These are phyloP conservation scores for Himalopsyche kuldschensis DNA, from an alignment of 2,888 invertebrate species.

Conservation along the genomic window DNA sequence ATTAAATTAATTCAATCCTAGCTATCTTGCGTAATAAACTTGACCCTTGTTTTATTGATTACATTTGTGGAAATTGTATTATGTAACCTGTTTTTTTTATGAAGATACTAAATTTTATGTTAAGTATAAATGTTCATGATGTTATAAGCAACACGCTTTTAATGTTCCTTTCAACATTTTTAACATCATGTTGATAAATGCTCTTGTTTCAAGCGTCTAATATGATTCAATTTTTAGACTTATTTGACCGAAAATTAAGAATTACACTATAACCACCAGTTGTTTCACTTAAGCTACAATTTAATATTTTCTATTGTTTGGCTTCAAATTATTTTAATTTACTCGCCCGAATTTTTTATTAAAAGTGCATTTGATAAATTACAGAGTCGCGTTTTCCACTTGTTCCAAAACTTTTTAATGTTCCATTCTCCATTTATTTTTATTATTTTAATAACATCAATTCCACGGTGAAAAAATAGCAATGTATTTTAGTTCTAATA, in stretches of 20 bases:
- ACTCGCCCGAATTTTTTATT: neutral
- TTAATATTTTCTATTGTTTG: neutral
- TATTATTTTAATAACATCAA: too few species aligned
- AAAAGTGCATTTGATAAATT: neutral
- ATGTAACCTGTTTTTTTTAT: too few species aligned
- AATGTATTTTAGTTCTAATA: too few species aligned
- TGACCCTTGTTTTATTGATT: too few species aligned
- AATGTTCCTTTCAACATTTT: neutral
- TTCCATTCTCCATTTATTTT: too few species aligned
- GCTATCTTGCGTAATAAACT: too few species aligned
- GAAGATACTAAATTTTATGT: too few species aligned
- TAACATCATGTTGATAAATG: neutral
- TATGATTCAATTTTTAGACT: neutral
- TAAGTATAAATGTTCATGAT: too few species aligned
- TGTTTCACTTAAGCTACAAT: neutral
- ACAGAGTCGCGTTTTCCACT: neutral
- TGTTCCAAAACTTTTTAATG: neutral
- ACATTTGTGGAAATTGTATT: too few species aligned
- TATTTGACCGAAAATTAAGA: neutral
- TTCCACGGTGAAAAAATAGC: too few species aligned
- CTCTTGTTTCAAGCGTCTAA: neutral
- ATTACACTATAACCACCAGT: neutral
- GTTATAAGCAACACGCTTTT: neutral
- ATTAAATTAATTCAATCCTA: too few species aligned
- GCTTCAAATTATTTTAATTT: neutral